A percentile compares a stretch with the other conserved stretches of the same genome.
These are phyloP conservation scores for Gorsachius goisagi DNA, from an alignment of 2,113 vertebrate genomes.

Conservation along the genomic window DNA sequence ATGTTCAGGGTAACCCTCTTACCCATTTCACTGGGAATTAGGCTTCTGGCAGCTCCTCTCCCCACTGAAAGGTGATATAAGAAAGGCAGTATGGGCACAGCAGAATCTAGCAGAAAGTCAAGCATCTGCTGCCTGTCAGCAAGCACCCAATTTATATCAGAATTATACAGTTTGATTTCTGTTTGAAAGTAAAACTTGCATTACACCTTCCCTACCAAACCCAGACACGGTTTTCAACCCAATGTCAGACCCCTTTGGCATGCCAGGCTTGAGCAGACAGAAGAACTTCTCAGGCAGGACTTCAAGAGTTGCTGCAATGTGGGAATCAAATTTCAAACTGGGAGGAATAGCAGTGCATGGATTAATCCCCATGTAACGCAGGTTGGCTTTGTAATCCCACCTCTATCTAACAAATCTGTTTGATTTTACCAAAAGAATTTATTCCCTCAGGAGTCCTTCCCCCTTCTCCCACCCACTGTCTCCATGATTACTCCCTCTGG, in stretches of 20 bases:
- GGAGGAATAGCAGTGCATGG: background rate
- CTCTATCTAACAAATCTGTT: background rate
- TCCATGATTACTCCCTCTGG: background rate
- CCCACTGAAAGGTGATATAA: background rate
- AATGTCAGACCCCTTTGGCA: background rate
- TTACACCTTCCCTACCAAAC: background rate
- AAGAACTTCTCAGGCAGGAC: background rate
- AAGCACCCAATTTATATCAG: background rate
- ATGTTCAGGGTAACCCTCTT: background rate
- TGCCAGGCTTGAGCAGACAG: background rate
- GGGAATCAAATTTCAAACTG: background rate
- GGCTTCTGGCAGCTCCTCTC: background rate
- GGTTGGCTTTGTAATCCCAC: background rate
- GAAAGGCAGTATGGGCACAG: background rate
- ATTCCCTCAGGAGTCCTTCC: background rate
- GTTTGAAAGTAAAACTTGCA: background rate
- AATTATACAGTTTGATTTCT: background rate
- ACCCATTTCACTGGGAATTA: background rate
- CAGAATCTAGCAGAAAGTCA: background rate
- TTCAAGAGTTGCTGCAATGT: background rate
- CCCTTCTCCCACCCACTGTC: background rate
- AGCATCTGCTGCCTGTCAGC: background rate
- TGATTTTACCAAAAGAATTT: background rate
- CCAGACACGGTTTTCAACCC: background rate
- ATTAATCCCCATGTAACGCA: fast-evolving